These are phyloP conservation scores for Colius striatus DNA, from an alignment of 2,113 vertebrate species.

Conservation along the genomic window DNA sequence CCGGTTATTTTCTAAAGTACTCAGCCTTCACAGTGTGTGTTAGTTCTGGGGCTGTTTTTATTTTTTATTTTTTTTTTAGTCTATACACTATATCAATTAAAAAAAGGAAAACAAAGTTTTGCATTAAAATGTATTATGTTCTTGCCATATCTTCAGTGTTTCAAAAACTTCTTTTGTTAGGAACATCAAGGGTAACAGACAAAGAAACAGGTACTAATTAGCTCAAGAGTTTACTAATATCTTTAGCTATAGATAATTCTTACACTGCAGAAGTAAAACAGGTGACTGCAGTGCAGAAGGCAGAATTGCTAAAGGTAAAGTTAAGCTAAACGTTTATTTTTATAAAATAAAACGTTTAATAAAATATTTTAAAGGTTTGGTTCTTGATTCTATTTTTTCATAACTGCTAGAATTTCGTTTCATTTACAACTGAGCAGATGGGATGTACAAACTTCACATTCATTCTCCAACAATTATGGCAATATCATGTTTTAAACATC, in stretches of 20 bases:
- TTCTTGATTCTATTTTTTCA: not conserved
- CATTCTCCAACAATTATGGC: not conserved
- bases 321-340: not conserved
- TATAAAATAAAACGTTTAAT: not conserved
- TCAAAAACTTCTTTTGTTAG: not conserved
- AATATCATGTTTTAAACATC: not conserved
- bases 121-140: not conserved
- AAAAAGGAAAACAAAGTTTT: not conserved
- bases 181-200: not conserved
- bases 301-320: not conserved
- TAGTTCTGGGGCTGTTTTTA: not conserved
- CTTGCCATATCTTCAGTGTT: not conserved
- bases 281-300: not conserved
- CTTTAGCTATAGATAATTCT: not conserved
- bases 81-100: not conserved
- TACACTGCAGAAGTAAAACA: not conserved
- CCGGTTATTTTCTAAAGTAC: not conserved
- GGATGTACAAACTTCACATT: not conserved
- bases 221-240: not conserved
- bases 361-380: not conserved
- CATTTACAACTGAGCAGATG: not conserved
- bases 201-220: not conserved
- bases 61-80: not conserved
- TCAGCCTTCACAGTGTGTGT: not conserved
- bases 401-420: not conserved